Conservation (phyloP, 2,888 invertebrate species). For the Heliconius cydno region DNA sequence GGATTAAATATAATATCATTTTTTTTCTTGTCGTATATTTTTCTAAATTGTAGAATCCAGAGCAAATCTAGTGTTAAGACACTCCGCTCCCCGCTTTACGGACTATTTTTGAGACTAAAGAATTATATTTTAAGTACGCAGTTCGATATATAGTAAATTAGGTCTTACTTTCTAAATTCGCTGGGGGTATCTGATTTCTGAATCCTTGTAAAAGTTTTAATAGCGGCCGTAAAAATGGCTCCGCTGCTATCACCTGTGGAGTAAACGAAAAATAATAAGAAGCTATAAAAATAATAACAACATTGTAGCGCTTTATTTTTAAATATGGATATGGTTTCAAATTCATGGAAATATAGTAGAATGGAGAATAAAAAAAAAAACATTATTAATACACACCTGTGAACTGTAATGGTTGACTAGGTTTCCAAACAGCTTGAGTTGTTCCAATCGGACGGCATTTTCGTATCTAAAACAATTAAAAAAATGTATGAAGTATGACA, state of each 20-base stretch:
- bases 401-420: slow-evolving; percentile 90
- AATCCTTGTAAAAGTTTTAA: slow-evolving; percentile 92
- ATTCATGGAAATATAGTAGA: too few relatives aligned
- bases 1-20: neutral
- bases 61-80: too few relatives aligned
- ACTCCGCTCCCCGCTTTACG: too few relatives aligned
- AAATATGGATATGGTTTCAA: neutral
- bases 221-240: slow-evolving; percentile 94
- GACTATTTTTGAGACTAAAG: too few relatives aligned
- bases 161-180: slow-evolving; percentile 89
- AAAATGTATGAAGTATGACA: too few relatives aligned
- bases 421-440: slow-evolving; percentile 93
- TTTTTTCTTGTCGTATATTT: too few relatives aligned
- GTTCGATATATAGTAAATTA: slow-evolving; percentile 22
- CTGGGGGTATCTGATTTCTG: slow-evolving; percentile 89
- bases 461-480: slow-evolving; percentile 85
- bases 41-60: too few relatives aligned
- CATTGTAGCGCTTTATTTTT: neutral
- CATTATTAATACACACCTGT: slow-evolving; percentile 61
- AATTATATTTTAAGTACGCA: too few relatives aligned
- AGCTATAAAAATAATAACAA: neutral
- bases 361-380: too few relatives aligned
- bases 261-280: neutral
- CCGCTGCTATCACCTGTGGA: slow-evolving; percentile 92
- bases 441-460: slow-evolving; percentile 92